Conservation (phyloP, 2,113 vertebrate species). For the Gymnocephalus cernua region DNA sequence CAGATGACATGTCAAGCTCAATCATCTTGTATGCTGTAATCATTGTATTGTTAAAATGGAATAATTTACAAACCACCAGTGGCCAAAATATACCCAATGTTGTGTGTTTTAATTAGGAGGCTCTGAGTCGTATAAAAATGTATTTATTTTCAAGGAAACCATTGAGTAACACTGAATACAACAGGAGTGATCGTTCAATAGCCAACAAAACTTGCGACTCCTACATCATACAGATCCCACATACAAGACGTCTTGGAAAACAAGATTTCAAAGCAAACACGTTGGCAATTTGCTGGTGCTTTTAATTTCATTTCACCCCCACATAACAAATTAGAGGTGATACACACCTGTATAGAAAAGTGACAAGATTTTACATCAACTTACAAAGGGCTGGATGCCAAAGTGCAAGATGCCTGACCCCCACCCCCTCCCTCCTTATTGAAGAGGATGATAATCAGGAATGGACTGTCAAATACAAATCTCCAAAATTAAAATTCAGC, state of each 20-base stretch:
- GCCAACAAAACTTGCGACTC: conserved; percentile 77
- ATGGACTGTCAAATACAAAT: conserved; percentile 72
- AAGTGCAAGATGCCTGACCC: conserved; percentile 77
- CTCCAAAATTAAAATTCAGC: conserved; percentile 70
- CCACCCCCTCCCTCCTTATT: not conserved
- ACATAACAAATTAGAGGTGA: conserved; percentile 69
- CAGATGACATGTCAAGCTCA: not conserved
- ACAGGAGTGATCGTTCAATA: conserved; percentile 82
- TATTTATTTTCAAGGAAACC: conserved; percentile 83
- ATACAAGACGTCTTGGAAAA: conserved; percentile 74
- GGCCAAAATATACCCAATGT: not conserved
- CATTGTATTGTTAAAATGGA: not conserved
- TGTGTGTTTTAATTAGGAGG: not conserved
- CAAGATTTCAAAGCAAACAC: conserved; percentile 75
- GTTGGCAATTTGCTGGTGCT: conserved; percentile 83
- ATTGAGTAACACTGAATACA: conserved; percentile 83
- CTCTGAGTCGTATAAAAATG: conserved; percentile 76
- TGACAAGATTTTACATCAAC: conserved; percentile 77
- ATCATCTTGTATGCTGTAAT: not conserved
- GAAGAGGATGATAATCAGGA: conserved; percentile 58
- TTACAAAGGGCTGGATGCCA: conserved; percentile 81
- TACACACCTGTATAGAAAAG: conserved; percentile 77
- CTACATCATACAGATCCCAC: conserved; percentile 77
- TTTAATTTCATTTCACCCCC: conserved; percentile 54
- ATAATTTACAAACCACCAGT: no score